Base-by-base conservation (phyloP, 2,113 vertebrate species). In the Dipodomys stephensi region DNA sequence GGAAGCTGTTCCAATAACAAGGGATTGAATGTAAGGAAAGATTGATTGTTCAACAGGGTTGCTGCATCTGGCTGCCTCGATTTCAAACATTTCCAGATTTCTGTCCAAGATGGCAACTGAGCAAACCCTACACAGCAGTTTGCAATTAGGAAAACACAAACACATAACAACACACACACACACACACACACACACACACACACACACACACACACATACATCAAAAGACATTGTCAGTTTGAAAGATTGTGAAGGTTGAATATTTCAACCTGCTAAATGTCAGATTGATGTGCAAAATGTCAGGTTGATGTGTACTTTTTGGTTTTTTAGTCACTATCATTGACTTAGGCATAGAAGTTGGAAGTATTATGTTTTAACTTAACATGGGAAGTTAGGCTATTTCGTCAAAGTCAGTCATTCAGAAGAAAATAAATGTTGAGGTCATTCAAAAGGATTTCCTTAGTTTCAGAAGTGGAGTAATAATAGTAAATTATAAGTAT, bases 31-130 rank as follows among this genome's bases (percentile, higher is more conserved):
- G 79, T 90, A 83, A 95, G 92, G 93, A 87, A 93, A 98, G 97
- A 98, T 98, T 98, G 97, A 98, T 98, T 93, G 94, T 94, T 95
- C 94, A 92, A 77, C 16, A 72, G 92, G 84, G 74, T 92, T 95
- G 95, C 93, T 97, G 95, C 97, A 98, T 98, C 98, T 98, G 98
- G 95, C 95, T 86, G 79, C 67, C 77, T 94, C 91, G 90, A 90
- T 96, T 97, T 97, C 97, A 92, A 94, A 95, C 71, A 94, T 95
- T 97, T 97, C 96, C 95, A 95, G 96, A 97, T 95, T 94, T 2
- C 0, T 91, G 93, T 71, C 78, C 93, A 96, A 92, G 87, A 88
- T 89, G 91, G 62, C 74, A 91, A 84, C 27, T 57, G 23, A n/a
- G 39, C 19, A 89, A 92, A 89, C n/a, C 78, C 39, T 90, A 35